Percentiles rank a stretch among this genome's conserved stretches.
Conservation (phyloP, 1,140 invertebrate species). For the Philopotamus ludificatus region DNA sequence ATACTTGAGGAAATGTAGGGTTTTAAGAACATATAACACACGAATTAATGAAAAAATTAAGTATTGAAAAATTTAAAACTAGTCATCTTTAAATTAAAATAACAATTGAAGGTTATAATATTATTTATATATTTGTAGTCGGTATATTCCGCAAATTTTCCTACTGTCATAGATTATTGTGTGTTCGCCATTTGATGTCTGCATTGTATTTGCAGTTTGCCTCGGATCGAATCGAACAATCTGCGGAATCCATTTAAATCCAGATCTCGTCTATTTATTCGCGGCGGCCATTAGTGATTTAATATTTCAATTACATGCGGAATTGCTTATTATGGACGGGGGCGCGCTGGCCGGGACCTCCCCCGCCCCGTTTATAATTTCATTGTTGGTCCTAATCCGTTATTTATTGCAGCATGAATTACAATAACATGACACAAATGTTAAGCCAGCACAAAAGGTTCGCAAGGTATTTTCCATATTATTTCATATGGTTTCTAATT, state of each 20-base stretch:
- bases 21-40: too few relatives aligned
- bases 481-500: constrained; percentile 44
- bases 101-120: too few relatives aligned
- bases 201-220: too few relatives aligned
- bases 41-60: too few relatives aligned
- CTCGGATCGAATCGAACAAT: not conserved
- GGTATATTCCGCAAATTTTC: too few relatives aligned
- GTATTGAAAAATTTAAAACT: too few relatives aligned
- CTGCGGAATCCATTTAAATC: not conserved
- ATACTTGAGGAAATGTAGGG: too few relatives aligned
- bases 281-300: constrained; percentile 39
- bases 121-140: too few relatives aligned
- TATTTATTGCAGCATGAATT: constrained; percentile 42
- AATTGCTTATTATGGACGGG: constrained; percentile 39
- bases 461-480: constrained; percentile 39
- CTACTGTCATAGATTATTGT: too few relatives aligned
- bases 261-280: constrained; percentile 5
- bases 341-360: constrained; percentile 27
- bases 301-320: constrained; percentile 41
- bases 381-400: constrained; percentile 41
- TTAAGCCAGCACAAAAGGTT: constrained; percentile 40
- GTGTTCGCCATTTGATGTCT: too few relatives aligned
- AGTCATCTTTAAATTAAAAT: too few relatives aligned
- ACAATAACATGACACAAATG: constrained; percentile 41
- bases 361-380: constrained; percentile 35